Evolutionary conservation across 2,888 invertebrate genomes (phyloP).

Genomic region (Nasonia oneida): DNA sequence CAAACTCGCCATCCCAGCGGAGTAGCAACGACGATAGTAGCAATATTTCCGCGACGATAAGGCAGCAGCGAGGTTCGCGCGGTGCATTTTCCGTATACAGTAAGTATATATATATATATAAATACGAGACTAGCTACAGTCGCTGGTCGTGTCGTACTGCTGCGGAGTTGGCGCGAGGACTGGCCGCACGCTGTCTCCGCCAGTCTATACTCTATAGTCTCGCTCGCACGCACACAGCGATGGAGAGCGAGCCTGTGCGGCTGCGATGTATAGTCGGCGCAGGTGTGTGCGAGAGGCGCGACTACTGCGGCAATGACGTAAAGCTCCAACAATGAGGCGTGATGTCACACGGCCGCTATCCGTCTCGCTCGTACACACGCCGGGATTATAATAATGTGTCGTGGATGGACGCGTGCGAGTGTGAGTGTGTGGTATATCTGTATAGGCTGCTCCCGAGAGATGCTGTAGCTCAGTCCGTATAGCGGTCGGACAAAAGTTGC

Average conservation of each 20-base stretch:
- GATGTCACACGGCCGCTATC: conserved; percentile 72
- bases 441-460: background rate
- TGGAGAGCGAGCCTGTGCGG: background rate
- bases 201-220: conserved; percentile 23
- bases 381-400: background rate
- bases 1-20: background rate
- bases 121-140: background rate
- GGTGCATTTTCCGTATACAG: conserved; percentile 2
- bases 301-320: conserved; percentile 76
- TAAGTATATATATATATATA: too few relatives aligned
- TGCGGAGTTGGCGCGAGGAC: conserved; percentile 26
- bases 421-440: background rate
- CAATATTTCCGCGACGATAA: background rate
- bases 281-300: conserved; percentile 30
- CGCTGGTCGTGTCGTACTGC: background rate
- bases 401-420: too few relatives aligned
- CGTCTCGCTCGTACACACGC: conserved; percentile 8
- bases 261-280: conserved; percentile 25
- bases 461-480: too few relatives aligned
- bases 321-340: conserved; percentile 79
- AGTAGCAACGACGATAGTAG: too few relatives aligned
- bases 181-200: conserved; percentile 1
- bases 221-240: conserved; percentile 19
- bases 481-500: too few relatives aligned
- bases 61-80: background rate